Conservation (phyloP, 2,888 invertebrate species). For the Drosophila rubida region DNA sequence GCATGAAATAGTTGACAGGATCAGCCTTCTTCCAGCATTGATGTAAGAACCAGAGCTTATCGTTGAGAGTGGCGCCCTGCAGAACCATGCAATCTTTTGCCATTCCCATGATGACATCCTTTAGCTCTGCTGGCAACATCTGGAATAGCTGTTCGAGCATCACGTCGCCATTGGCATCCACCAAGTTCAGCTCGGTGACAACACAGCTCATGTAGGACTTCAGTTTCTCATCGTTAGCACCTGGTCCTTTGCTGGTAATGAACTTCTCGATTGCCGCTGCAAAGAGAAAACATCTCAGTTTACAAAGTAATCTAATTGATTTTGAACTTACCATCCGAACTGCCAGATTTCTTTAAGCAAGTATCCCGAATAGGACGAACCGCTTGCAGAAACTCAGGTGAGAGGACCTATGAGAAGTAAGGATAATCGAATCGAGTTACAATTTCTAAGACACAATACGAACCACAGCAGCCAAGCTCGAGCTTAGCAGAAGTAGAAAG, state of each 20-base stretch:
- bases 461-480: constrained; percentile 20
- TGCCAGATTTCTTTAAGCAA: constrained; percentile 80
- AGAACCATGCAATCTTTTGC: constrained; percentile 79
- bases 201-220: constrained; percentile 84
- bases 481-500: constrained; percentile 15
- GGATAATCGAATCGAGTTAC: not conserved
- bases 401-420: constrained; percentile 64
- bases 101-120: constrained; percentile 77
- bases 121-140: constrained; percentile 69
- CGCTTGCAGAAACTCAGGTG: constrained; percentile 73
- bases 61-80: constrained; percentile 80
- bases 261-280: constrained; percentile 83
- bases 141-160: constrained; percentile 80
- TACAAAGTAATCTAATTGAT: not conserved
- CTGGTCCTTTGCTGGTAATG: constrained; percentile 76
- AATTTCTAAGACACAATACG: not conserved
- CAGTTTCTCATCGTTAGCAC: constrained; percentile 81
- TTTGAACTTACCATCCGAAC: constrained; percentile 72
- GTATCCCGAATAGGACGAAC: constrained; percentile 76
- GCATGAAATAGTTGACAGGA: constrained; percentile 70
- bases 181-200: constrained; percentile 79
- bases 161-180: constrained; percentile 82
- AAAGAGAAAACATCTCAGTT: not conserved
- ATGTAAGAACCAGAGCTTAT: constrained; percentile 83
- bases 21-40: constrained; percentile 83